A percentile compares a stretch with the other conserved stretches of the same genome.
phyloP scores from a whole-genome alignment of 2,888 invertebrate genomes.

The Digitonthophagus gazella region DNA sequence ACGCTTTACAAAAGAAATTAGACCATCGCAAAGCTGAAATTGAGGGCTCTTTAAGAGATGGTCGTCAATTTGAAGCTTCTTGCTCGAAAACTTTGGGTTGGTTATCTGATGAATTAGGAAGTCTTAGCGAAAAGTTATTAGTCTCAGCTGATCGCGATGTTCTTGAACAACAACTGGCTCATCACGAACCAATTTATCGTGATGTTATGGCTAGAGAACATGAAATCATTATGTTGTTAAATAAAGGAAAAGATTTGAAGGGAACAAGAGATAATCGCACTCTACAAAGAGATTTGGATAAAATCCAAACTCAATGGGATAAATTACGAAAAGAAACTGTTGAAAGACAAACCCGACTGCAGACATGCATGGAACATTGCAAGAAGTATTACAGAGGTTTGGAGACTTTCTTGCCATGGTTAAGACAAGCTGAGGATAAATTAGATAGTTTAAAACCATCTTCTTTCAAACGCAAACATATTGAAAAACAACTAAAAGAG shows the following conservation, averaged over 20 bases:
- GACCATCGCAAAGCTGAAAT: constrained; percentile 89
- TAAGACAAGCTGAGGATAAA: constrained; percentile 82
- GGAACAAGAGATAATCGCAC: constrained; percentile 58
- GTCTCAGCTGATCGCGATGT: constrained; percentile 84
- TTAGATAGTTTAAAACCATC: constrained; percentile 74
- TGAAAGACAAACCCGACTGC: constrained; percentile 80
- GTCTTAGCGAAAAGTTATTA: constrained; percentile 71
- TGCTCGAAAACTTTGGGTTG: constrained; percentile 88
- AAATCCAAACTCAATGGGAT: constrained; percentile 89
- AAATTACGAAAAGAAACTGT: constrained; percentile 84
- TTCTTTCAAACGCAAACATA: constrained; percentile 79
- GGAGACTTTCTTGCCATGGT: constrained; percentile 85
- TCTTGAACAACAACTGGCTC: constrained; percentile 81
- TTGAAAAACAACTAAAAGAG: constrained; percentile 85
- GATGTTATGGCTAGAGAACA: constrained; percentile 88
- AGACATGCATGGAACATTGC: constrained; percentile 89
- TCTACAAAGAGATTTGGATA: constrained; percentile 78
- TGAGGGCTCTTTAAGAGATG: constrained; percentile 73
- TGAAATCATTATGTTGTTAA: constrained; percentile 89
- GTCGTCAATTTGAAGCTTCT: constrained; percentile 84
- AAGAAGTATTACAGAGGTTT: constrained; percentile 84
- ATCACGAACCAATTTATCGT: constrained; percentile 86
- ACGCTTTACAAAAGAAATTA: constrained; percentile 83
- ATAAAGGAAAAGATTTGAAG: constrained; percentile 77
- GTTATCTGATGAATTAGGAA: constrained; percentile 77